Base-by-base conservation (phyloP, 2,888 invertebrate species). In the Pandemis heparana region DNA sequence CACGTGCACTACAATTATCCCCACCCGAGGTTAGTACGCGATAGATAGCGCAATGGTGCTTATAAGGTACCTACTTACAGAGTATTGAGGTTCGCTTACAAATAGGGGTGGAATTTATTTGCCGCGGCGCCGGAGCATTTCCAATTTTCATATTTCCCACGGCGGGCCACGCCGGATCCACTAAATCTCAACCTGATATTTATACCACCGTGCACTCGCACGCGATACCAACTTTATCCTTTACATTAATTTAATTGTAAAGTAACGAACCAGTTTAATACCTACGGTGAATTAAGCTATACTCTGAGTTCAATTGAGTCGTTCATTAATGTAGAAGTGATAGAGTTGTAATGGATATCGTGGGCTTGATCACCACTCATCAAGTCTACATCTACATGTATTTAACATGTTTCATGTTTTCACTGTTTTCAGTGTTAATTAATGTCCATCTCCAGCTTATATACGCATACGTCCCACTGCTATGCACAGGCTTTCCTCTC, bases 131-230 rank as follows among this genome's bases (percentile, higher is more conserved):
- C 83, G 74, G 75, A 80, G 80, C 82, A 83, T 90, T 91, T 90
- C 92, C 93, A 92, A 92, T 93, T 92, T 92, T 92, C 92, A 91
- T 92, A 93, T 92, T 92, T 92, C 89, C 86, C 87, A 85, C 87
- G 86, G 81, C 82, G 86, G 85, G 85, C 84, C 82, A 83, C 82
- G 80, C 78, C 79, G 74, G 79, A 79, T 85, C 86, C 85, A 86
- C 85, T 90, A 91, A 90, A 92, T 91, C 89, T 88, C 81, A 80
- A 82, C 80, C 81, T 86, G 87, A 89, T 90, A 90, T 91, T 91
- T 89, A 90, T 92, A 91, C 89, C 86, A 86, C 87, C 86, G 83
- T 80, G 84, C 87, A 88, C 87, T 88, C 88, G 88, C 89, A 89
- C 89, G 87, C 68, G 53, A 64, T 67, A 41, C 61, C 18, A 61